Conservation (phyloP, 2,797 vertebrate species). For the Acridotheres tristis region DNA sequence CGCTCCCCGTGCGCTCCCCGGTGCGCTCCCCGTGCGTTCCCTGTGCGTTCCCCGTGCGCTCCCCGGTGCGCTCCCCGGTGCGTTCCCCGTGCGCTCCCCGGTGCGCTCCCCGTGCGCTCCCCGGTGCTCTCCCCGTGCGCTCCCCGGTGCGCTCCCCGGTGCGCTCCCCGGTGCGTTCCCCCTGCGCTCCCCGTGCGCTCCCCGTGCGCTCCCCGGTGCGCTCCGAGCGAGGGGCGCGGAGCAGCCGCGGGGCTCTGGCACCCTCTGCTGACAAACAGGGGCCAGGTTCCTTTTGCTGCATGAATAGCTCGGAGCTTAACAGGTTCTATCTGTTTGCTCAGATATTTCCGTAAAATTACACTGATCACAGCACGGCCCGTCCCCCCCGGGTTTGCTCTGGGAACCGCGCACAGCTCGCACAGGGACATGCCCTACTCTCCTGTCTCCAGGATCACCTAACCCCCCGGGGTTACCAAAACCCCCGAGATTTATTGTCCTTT, state of each 20-base stretch:
- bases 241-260: conserved; percentile 50
- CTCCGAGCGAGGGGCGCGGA: background rate
- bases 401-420: rapidly evolving
- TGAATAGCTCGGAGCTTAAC: background rate
- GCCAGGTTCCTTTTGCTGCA: background rate
- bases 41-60: no score
- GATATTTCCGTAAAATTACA: rapidly evolving
- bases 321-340: background rate
- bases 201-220: background rate
- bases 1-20: no score
- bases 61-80: background rate
- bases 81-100: background rate
- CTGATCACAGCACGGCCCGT: background rate
- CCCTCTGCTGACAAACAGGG: conserved; percentile 57
- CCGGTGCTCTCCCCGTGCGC: background rate
- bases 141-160: background rate
- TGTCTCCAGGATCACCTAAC: background rate
- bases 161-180: background rate
- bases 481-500: background rate
- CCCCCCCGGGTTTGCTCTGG: background rate
- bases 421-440: no score
- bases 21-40: background rate
- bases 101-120: background rate
- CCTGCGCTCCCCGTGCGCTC: no score
- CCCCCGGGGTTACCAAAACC: background rate